Percentiles rank a stretch among this genome's conserved stretches.
Evolutionary conservation across 2,797 vertebrate genomes (phyloP).

Genomic region (Peromyscus melanophrys): DNA sequence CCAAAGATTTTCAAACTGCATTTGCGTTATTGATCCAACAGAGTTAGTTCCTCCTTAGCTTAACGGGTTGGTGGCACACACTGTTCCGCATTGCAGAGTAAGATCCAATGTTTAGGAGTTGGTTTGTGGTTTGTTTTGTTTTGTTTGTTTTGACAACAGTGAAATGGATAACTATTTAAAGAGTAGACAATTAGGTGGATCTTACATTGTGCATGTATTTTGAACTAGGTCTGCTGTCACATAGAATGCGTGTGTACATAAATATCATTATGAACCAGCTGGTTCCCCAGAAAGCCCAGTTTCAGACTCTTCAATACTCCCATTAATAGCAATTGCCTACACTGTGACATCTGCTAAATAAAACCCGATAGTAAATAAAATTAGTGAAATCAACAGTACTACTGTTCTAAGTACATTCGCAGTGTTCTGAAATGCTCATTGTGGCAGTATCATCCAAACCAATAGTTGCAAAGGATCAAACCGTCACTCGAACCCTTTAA

Average conservation of each 20-base stretch:
- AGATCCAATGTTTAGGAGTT: slow-evolving; percentile 1
- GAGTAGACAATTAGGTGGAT: slow-evolving; percentile 71
- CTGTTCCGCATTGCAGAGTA: background rate
- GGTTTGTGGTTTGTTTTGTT: background rate
- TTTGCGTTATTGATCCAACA: slow-evolving; percentile 46
- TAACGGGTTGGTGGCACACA: background rate
- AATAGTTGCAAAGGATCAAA: background rate
- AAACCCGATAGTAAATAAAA: slow-evolving; percentile 86
- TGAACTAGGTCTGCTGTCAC: slow-evolving; percentile 78
- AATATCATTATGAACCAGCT: slow-evolving; percentile 82
- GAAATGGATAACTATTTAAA: slow-evolving; percentile 72
- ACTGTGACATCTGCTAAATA: slow-evolving; percentile 83
- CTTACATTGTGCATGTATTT: slow-evolving; percentile 64
- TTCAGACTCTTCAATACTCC: slow-evolving; percentile 79
- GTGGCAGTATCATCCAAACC: slow-evolving; percentile 29
- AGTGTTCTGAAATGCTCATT: slow-evolving; percentile 59
- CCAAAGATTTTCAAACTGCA: background rate
- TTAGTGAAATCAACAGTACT: slow-evolving; percentile 71
- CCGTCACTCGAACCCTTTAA: slow-evolving; percentile 43
- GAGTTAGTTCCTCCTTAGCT: background rate
- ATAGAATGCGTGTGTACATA: slow-evolving; percentile 74
- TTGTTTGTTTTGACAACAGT: slow-evolving; percentile 73
- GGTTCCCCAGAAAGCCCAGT: slow-evolving; percentile 76
- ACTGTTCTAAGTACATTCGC: slow-evolving; percentile 64
- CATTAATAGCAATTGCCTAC: slow-evolving; percentile 84